Evolutionary conservation across 2,113 vertebrate genomes (phyloP).

Genomic region (Syngnathoides biaculeatus): DNA sequence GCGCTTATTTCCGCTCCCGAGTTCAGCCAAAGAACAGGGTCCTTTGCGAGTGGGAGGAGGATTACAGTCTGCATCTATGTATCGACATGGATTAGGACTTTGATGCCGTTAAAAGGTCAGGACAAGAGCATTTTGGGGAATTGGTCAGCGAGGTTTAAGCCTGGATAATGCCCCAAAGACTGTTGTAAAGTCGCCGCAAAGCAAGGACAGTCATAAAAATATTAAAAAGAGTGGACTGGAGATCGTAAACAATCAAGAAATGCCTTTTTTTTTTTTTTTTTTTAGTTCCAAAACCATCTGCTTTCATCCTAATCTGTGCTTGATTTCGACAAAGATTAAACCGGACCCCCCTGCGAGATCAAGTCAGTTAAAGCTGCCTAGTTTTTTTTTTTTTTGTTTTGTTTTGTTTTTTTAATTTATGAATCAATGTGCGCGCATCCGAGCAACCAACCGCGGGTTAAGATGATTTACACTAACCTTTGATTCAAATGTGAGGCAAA

Average conservation of each 20-base stretch:
- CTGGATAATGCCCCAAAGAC: slow-evolving; percentile 61
- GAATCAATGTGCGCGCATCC: not conserved
- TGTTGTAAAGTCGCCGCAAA: slow-evolving; percentile 64
- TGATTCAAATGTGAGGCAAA: slow-evolving; percentile 52
- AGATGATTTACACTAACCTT: slow-evolving; percentile 61
- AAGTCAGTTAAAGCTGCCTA: slow-evolving; percentile 40
- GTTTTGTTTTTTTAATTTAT: too few species aligned
- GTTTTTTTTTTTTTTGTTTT: slow-evolving; percentile 14
- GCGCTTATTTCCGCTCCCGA: slow-evolving; percentile 50
- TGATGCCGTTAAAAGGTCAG: slow-evolving; percentile 57
- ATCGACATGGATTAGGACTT: slow-evolving; percentile 66
- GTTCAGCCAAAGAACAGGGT: slow-evolving; percentile 52
- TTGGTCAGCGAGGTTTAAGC: slow-evolving; percentile 67
- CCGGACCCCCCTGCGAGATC: slow-evolving; percentile 13
- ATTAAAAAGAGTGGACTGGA: slow-evolving; percentile 17
- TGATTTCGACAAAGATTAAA: slow-evolving; percentile 70
- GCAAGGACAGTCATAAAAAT: slow-evolving; percentile 50
- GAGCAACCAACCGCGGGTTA: slow-evolving; percentile 59
- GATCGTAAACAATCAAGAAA: slow-evolving; percentile 57
- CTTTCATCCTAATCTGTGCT: slow-evolving; percentile 57
- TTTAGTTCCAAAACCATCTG: slow-evolving; percentile 66
- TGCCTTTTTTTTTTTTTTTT: slow-evolving; percentile 65
- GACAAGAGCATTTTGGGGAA: slow-evolving; percentile 38
- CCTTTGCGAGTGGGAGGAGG: slow-evolving; percentile 41
- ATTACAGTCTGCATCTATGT: slow-evolving; percentile 54